Evolutionary conservation across 2,797 vertebrate species (phyloP), one percentile per base, ranked within the genome.

Genomic region (Nannoperca australis): DNA sequence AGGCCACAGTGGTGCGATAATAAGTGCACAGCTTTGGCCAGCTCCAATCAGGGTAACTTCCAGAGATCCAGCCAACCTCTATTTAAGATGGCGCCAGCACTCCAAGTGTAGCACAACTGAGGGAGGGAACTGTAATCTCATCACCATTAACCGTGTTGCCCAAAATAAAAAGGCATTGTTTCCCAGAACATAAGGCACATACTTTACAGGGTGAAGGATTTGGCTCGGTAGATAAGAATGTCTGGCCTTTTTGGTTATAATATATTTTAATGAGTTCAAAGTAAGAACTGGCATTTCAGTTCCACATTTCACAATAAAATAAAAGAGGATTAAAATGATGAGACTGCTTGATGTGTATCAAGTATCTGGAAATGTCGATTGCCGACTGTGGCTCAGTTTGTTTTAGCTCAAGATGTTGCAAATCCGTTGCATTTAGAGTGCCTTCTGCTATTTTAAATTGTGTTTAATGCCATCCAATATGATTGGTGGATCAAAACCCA

Each of bases 71-170:
- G 77, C 54, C 70, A 83, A 66, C 61, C 58, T 81, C 73, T 66
- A 77, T 79, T 88, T 78, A 86, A 85, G 69, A 85, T 81, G 82
- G 83, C 54, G 75, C 72, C 87, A 73, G 78, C 1, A 2, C 60
- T 75, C 53, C 18, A 49, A 79, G 76, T 81, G 66, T 64, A 45
- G 61, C 76, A 44, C 32, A 61, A 61, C 66, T 24, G 65, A 47
- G 45, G 47, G 49, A 66, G 73, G 70, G 40, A 53, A 38, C 32
- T 50, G 62, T 61, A 75, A 82, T 83, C 78, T 73, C 73, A 73
- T 73, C 47, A 42, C 62, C 73, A 73, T 70, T 77, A 86, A 79
- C n/a, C 44, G 44, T 11, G 74, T 49, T 67, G 70, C 59, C 69
- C 56, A 79, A 79, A 84, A 71, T 64, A 27, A 27, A 74, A 79